Evolutionary conservation across 2,113 vertebrate genomes (phyloP).

Genomic region (Okapia johnstoni): DNA sequence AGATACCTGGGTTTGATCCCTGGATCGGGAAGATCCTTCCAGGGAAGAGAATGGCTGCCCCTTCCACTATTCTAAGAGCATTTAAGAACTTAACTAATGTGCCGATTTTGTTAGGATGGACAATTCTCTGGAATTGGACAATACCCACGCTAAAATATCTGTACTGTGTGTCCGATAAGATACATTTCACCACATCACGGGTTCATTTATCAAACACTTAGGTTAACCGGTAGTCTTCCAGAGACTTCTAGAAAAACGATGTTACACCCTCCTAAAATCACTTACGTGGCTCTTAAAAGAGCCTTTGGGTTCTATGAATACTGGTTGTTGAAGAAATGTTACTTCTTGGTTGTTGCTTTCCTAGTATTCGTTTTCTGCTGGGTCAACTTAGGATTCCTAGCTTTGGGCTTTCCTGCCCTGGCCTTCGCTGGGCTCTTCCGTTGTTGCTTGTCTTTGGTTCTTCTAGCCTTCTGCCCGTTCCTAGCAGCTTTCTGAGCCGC

Average conservation of each 20-base stretch:
- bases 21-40: not conserved
- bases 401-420: not conserved
- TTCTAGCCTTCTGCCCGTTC: not conserved
- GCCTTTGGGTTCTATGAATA: slow-evolving; percentile 70
- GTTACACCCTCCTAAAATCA: not conserved
- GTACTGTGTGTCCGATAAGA: not conserved
- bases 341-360: slow-evolving; percentile 43
- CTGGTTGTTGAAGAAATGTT: rapidly evolving
- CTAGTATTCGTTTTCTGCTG: not conserved
- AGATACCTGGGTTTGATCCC: not conserved
- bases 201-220: not conserved
- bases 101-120: not conserved
- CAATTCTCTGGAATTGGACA: not conserved
- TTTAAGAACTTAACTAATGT: not conserved
- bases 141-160: not conserved
- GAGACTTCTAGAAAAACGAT: not conserved
- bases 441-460: not conserved
- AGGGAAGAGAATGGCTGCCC: not conserved
- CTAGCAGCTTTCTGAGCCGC: not conserved
- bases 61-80: not conserved
- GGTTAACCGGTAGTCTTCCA: rapidly evolving
- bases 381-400: not conserved
- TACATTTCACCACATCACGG: not conserved
- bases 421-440: slow-evolving; percentile 47
- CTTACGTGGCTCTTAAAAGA: slow-evolving; percentile 82